Base-by-base conservation (phyloP, 2,888 invertebrate species). In the Dioctria rufipes region DNA sequence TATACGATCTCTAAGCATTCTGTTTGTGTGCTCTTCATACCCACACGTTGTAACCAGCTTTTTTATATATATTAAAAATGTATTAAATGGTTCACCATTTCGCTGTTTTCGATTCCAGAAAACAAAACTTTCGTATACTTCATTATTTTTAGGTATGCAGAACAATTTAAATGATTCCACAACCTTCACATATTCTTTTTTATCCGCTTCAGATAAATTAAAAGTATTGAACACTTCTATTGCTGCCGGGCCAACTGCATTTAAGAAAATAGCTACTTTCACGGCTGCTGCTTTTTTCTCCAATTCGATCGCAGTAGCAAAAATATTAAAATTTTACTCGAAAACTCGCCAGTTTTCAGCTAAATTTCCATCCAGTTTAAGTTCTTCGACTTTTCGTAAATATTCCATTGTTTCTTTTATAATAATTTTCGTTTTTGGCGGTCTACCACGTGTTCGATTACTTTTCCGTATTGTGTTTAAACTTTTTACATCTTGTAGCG, bases 291-390 rank as follows among this genome's bases (percentile, higher is more conserved):
- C 6, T 81, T 84, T 85, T 60, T 81, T 66, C 5, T 82, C 73
- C 5, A 84, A 66, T 65, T 84, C 85, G n/a, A 85, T 83, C 9
- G 85, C 85, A 61, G 81, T 80, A 2, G 84, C 67, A 73, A 85
- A 85, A 25, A 85, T 80, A 51, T 84, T 63, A 78, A 25, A 25
- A 25, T 25, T 25, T 25, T 25, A 2, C 25, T 25, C 25, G 25
- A 25, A 25, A 25, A 25, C 84, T 85, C 81, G 80, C 84, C 84
- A 86, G 51, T 84, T 84, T 78, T 86, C 85, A 2, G 83, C 43
- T 1, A 83, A 46, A 67, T 83, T 83, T 71, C 82, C 82, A 40
- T 79, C 80, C n/a, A n/a, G n/a, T n/a, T n/a, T n/a, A n/a, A n/a
- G n/a, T n/a, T n/a, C n/a, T n/a, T n/a, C n/a, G n/a, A n/a, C n/a